Evolutionary conservation across 1,140 invertebrate genomes (phyloP), one percentile per base, ranked within the genome.

Genomic region (Nasonia vitripennis): DNA sequence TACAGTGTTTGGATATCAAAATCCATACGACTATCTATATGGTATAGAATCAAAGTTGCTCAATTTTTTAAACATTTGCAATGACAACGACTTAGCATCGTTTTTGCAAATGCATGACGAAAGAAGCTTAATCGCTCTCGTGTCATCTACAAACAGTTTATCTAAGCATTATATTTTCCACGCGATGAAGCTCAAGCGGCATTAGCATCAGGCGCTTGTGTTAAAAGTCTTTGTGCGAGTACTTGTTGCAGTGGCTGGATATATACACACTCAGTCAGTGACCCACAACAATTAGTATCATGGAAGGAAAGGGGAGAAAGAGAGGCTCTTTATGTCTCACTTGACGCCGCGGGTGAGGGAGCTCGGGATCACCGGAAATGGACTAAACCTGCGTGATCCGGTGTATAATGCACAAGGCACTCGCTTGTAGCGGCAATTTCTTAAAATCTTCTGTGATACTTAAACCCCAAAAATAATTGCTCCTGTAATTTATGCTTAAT

Each of bases 311-410:
- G 27, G 83, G 20, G 83, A 84, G 87, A 86, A 88, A 87, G 80
- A 86, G 89, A 87, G 80, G 83, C 86, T 80, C 81, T 88, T 82
- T 86, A 51, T 85, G 78, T 87, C 85, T 83, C 79, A 85, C 82
- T 85, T 86, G 81, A 68, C 55, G 55, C 62, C 31, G 83, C 31
- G 68, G 74, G 73, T 48, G 81, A 90, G 89, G 90, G 89, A 89
- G 89, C 89, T 86, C 86, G 88, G 89, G 89, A 91, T 92, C 90
- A 88, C 90, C 91, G 92, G 92, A 93, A 93, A 91, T 92, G 87
- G 82, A 92, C 89, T 93, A 90, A 92, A 92, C 88, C 90, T 91
- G 83, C 68, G 41, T 90, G 88, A 92, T 92, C 91, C 91, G 90
- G 90, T 89, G 87, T 85, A 37, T 37, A 83, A 74, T 70, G 34